Conservation (phyloP, 1,140 invertebrate genomes). For the Eumaeus atala region DNA sequence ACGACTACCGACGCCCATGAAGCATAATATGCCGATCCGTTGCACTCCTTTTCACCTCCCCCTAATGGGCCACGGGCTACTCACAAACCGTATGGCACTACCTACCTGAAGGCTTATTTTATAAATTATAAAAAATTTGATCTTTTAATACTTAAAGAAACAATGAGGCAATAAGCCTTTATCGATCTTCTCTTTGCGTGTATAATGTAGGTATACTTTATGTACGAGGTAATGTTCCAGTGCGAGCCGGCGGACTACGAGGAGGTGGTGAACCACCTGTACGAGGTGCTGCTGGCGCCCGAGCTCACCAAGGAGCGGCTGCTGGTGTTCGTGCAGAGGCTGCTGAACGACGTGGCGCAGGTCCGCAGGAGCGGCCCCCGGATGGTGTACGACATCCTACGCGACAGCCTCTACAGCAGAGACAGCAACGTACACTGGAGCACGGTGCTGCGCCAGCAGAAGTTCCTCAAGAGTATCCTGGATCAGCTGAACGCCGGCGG, state of each 20-base stretch:
- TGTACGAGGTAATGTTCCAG: conserved; percentile 59
- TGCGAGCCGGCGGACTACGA: conserved; percentile 85
- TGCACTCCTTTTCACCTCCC: too few species aligned
- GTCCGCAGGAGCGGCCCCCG: conserved; percentile 57
- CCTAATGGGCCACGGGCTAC: too few species aligned
- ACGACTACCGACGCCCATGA: too few species aligned
- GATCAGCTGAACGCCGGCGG: conserved; percentile 74
- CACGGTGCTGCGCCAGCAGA: conserved; percentile 84
- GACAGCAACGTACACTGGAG: conserved; percentile 83
- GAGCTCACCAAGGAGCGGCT: conserved; percentile 83
- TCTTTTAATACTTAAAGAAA: too few species aligned
- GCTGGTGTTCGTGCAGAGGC: conserved; percentile 83
- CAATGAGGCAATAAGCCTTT: too few species aligned
- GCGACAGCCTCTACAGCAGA: conserved; percentile 64
- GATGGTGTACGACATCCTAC: conserved; percentile 54
- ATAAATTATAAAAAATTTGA: too few species aligned
- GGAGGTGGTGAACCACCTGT: conserved; percentile 84
- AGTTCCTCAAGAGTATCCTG: conserved; percentile 82
- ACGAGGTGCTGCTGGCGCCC: conserved; percentile 83
- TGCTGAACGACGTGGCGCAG: conserved; percentile 83
- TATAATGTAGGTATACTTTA: not conserved
- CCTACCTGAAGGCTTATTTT: too few species aligned
- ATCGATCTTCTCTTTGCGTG: too few species aligned
- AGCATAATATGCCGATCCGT: too few species aligned
- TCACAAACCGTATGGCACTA: too few species aligned